Conservation (phyloP, 2,113 vertebrate genomes). For the Xyrauchen texanus region DNA sequence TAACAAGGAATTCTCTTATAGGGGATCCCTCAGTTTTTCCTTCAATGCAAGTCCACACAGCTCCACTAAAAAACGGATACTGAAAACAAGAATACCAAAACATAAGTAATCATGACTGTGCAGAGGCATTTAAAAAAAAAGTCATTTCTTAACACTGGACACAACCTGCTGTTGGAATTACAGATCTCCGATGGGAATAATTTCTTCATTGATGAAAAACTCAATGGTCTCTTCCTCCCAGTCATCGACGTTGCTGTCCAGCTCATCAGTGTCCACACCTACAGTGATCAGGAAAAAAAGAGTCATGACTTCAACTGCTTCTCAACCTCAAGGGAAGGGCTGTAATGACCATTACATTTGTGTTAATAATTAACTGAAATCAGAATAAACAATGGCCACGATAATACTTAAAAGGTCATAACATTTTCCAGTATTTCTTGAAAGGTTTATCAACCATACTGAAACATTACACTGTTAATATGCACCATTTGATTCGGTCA, state of each 20-base stretch:
- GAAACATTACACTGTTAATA: too few species aligned
- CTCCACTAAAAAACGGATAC: slow-evolving; percentile 50
- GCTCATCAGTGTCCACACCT: slow-evolving; percentile 94
- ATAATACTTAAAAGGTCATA: too few species aligned
- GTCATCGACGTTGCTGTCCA: slow-evolving; percentile 97
- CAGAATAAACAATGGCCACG: too few species aligned
- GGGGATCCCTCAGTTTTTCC: slow-evolving; percentile 56
- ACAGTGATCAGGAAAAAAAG: not conserved
- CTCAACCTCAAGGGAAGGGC: not conserved
- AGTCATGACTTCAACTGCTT: not conserved
- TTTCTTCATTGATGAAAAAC: slow-evolving; percentile 99
- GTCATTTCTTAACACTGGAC: not conserved
- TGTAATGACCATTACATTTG: not conserved
- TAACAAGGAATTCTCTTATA: slow-evolving; percentile 57
- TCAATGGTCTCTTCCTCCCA: slow-evolving; percentile 99
- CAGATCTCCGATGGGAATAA: slow-evolving; percentile 90
- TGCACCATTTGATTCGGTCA: too few species aligned
- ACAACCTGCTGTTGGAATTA: slow-evolving; percentile 79
- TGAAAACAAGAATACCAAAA: not conserved
- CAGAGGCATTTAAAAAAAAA: not conserved
- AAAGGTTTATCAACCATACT: too few species aligned
- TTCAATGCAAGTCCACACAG: slow-evolving; percentile 37
- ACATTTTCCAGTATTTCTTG: too few species aligned
- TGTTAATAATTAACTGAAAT: too few species aligned
- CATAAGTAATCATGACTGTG: not conserved